Percentiles rank a stretch among this genome's conserved stretches.
Conservation (phyloP, 2,113 vertebrate genomes). For the Piprites chloris region DNA sequence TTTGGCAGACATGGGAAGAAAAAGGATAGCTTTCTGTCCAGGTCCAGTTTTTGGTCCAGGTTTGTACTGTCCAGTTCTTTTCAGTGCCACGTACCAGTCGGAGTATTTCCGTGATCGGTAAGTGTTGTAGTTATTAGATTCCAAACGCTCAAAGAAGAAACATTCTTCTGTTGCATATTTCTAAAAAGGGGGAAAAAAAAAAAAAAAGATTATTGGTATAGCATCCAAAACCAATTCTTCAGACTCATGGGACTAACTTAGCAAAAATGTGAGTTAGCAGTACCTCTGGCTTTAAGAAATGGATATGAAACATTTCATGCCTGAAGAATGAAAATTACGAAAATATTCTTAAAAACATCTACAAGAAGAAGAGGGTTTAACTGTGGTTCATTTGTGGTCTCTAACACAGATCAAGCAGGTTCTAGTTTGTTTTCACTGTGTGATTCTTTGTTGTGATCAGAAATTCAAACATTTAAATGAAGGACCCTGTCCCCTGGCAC, state of each 20-base stretch:
- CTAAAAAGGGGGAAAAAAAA: conserved; percentile 69
- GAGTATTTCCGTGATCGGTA: conserved; percentile 95
- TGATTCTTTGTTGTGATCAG: not conserved
- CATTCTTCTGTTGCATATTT: conserved; percentile 94
- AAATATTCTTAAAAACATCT: not conserved
- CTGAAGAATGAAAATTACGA: not conserved
- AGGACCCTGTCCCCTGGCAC: not conserved
- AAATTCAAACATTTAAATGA: not conserved
- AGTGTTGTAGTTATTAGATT: conserved; percentile 98
- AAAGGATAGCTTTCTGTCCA: conserved; percentile 97
- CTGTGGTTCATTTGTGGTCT: not conserved
- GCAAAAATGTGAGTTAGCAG: not conserved
- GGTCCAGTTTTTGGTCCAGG: conserved; percentile 89
- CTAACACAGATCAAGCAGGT: not conserved
- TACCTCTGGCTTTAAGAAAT: not conserved
- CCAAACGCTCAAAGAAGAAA: conserved; percentile 91
- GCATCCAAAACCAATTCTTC: not conserved
- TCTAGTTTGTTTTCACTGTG: not conserved
- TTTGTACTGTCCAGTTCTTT: conserved; percentile 95
- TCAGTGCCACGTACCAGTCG: conserved; percentile 94
- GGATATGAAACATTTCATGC: not conserved
- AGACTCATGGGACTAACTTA: not conserved
- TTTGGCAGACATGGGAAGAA: conserved; percentile 95
- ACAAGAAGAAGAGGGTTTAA: not conserved
- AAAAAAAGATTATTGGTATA: not conserved